Evolutionary conservation across 2,888 invertebrate species (phyloP), one percentile per base, ranked within the genome.

Genomic region (Parnassius mnemosyne): DNA sequence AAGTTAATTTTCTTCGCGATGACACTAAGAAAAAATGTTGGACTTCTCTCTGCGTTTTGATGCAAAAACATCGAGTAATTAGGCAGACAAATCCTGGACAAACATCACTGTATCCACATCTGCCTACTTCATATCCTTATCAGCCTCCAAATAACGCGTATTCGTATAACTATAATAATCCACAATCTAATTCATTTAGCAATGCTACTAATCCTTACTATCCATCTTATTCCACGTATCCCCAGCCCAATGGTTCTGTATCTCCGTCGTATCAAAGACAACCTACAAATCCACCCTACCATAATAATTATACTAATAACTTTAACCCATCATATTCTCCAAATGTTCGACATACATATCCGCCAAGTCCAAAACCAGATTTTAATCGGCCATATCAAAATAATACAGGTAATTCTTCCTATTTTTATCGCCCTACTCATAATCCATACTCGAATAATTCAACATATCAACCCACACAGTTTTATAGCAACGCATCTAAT

Each of bases 51-150:
- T 61, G 61, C 46, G 34, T 2, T 10, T 46, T 51, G 11, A 13
- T 25, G 46, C 68, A 43, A 66, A 60, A 50, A 71, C 56, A 46
- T 46, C 61, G 82, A 57, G 63, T 68, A 5, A 63, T 55, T 25
- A 74, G 84, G 34, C 83, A 83, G 71, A 69, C 70, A 20, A 9
- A 49, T 13, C 2, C 7, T 13, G 12, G 49, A 49, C 72, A 78
- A 65, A 59, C 72, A 16, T 62, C 68, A 3, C 49, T 78, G n/a
- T 80, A 83, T 66, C 80, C 81, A 12, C 69, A 74, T 49, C 57
- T 78, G 51, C 75, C 79, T 2, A 72, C 77, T 16, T n/a, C 49
- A 50, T 50, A 63, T 43, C 53, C 58, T 10, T 25, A 25, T 41
- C 50, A 13, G 10, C 53, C 54, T 46, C 43, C 42, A n/a, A 57